These are phyloP conservation scores for Diadophis punctatus DNA, from an alignment of 2,113 vertebrate genomes.

Conservation along the genomic window DNA sequence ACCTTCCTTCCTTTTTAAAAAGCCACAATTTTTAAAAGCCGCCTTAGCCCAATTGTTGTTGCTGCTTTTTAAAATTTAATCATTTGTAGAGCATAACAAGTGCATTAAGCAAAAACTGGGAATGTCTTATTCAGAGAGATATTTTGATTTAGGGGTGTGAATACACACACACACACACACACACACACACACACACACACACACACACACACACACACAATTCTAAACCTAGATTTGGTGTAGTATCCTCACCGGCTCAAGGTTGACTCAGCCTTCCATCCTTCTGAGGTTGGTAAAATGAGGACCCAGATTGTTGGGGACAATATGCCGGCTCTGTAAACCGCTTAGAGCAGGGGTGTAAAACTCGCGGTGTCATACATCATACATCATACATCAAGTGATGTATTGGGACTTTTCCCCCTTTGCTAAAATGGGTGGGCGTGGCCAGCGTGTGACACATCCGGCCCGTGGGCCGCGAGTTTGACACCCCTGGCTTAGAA, in stretches of 20 bases:
- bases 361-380: too few species aligned
- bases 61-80: not conserved
- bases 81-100: not conserved
- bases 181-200: not conserved
- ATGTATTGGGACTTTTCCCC: too few species aligned
- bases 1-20: not conserved
- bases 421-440: too few species aligned
- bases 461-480: too few species aligned
- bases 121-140: not conserved
- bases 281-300: not conserved
- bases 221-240: not conserved
- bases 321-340: not conserved
- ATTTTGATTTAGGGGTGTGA: not conserved
- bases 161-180: not conserved
- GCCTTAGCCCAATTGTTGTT: not conserved
- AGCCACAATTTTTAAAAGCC: not conserved
- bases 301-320: not conserved
- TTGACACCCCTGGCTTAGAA: too few species aligned
- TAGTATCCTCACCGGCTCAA: not conserved
- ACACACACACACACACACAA: not conserved
- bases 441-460: too few species aligned
- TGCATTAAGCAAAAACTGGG: not conserved
- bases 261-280: not conserved
- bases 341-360: not conserved
- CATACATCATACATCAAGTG: too few species aligned